These are phyloP conservation scores for Magallana angulata DNA, from an alignment of 1,140 invertebrate species.

Conservation along the genomic window DNA sequence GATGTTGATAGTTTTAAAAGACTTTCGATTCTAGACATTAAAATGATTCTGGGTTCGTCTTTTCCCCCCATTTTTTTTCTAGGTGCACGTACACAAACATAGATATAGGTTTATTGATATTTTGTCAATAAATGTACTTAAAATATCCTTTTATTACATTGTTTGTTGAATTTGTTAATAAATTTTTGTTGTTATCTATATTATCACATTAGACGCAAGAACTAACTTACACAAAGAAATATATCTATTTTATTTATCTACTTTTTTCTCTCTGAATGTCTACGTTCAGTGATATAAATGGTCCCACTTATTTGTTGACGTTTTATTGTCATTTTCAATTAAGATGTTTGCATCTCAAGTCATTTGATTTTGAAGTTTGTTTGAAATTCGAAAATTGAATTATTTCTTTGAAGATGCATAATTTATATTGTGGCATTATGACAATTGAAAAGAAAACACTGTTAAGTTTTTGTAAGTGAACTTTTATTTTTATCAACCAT, in stretches of 20 bases:
- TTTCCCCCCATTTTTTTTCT: no score
- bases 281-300: not conserved
- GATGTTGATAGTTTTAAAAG: not conserved
- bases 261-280: not conserved
- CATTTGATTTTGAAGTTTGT: slow-evolving; percentile 24
- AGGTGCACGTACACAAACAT: no score
- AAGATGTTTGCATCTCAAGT: slow-evolving; percentile 13
- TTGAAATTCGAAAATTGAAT: slow-evolving; percentile 35
- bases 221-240: slow-evolving; percentile 12
- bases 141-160: not conserved
- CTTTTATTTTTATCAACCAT: slow-evolving; percentile 34
- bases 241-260: slow-evolving; percentile 19
- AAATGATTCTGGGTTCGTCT: no score
- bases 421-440: slow-evolving; percentile 32
- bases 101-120: not conserved
- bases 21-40: no score
- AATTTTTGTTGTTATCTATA: slow-evolving; percentile 12
- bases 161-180: slow-evolving; percentile 11
- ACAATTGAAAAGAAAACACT: slow-evolving; percentile 32
- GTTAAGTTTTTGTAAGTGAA: slow-evolving; percentile 28
- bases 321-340: slow-evolving; percentile 35
- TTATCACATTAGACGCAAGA: slow-evolving; percentile 33
- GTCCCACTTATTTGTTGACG: not conserved
- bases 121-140: slow-evolving; percentile 13
- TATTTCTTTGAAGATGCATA: slow-evolving; percentile 34